Evolutionary conservation across 1,140 invertebrate genomes (phyloP).

Genomic region (Oreohelix idahoensis): DNA sequence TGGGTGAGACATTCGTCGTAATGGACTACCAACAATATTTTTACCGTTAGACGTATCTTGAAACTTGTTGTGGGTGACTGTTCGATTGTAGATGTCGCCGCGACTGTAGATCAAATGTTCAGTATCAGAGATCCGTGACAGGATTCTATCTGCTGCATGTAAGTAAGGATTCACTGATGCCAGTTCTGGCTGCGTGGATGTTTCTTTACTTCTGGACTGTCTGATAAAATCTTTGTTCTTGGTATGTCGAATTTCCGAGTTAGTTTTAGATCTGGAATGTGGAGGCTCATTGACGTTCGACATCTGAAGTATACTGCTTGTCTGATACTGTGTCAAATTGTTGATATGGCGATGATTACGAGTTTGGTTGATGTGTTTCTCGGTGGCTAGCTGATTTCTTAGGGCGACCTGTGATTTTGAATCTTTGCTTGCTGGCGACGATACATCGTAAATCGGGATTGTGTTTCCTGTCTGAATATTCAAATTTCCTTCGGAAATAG

Average conservation of each 20-base stretch:
- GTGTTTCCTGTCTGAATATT: not conserved
- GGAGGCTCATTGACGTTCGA: not conserved
- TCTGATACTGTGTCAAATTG: not conserved
- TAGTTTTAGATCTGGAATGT: not conserved
- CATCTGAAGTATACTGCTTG: not conserved
- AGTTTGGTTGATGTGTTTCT: not conserved
- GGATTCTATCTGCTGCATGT: not conserved
- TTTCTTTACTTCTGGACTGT: not conserved
- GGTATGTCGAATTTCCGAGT: not conserved
- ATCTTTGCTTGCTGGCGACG: not conserved
- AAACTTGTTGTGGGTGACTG: not conserved
- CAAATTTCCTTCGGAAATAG: not conserved
- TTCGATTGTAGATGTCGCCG: not conserved
- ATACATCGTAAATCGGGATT: not conserved
- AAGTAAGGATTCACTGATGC: not conserved
- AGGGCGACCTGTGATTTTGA: not conserved
- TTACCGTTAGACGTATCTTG: not conserved
- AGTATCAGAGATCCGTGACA: not conserved
- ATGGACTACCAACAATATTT: not conserved
- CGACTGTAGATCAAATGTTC: not conserved
- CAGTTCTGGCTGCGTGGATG: not conserved
- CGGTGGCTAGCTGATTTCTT: not conserved
- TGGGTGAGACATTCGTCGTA: slow-evolving; percentile 1
- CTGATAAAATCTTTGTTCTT: not conserved
- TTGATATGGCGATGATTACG: not conserved